Percentiles rank a stretch among this genome's conserved stretches.
phyloP scores from a whole-genome alignment of 1,140 invertebrate species.

The Pantala flavescens region DNA sequence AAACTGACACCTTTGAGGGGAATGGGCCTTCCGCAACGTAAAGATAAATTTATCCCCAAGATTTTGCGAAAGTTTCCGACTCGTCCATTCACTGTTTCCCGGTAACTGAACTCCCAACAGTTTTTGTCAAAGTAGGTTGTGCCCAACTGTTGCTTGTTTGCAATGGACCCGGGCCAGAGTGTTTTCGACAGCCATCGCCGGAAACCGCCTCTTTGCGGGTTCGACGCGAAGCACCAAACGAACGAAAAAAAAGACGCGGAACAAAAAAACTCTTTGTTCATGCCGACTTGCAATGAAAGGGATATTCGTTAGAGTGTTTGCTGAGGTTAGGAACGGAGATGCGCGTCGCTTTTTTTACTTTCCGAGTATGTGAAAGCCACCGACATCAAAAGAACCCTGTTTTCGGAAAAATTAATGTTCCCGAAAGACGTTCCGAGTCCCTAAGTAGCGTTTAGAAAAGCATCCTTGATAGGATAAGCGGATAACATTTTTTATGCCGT shows the following conservation, averaged over 20 bases:
- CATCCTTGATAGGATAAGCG: no score
- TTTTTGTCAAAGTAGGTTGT: slow-evolving; percentile 6
- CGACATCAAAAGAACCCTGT: background rate
- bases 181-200: background rate
- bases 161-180: slow-evolving; percentile 1
- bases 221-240: background rate
- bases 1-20: no score
- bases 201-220: slow-evolving; percentile 6
- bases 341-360: no score
- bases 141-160: slow-evolving; percentile 7
- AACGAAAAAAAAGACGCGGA: background rate
- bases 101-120: background rate
- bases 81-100: background rate
- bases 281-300: background rate
- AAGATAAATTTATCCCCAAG: background rate
- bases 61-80: background rate
- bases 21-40: background rate
- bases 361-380: background rate
- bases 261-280: slow-evolving; percentile 4
- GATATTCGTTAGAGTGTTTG: background rate
- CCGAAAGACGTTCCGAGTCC: no score
- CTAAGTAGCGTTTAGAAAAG: no score
- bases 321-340: background rate
- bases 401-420: no score
- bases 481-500: no score